Base-by-base conservation (phyloP, 2,113 vertebrate species). In the Chitala chitala region DNA sequence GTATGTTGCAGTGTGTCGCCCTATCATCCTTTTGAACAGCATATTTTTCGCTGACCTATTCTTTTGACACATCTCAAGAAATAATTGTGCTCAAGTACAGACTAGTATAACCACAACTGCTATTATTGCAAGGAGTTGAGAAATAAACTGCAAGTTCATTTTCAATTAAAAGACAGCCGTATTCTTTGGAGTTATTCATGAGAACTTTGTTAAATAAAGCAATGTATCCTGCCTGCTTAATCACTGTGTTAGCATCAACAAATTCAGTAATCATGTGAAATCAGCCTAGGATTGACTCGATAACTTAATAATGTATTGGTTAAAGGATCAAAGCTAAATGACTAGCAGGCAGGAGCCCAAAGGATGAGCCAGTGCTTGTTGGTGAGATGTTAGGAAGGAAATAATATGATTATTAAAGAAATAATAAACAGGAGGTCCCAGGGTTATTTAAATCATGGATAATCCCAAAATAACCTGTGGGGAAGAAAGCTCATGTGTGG, bases 21-120 rank as follows among this genome's bases (percentile, higher is more conserved):
- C 48, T 8, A 22, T 48, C 36, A 56, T 48, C 53, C 15, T 48
- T 68, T 46, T 10, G 24, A 44, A n/a, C n/a, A 68, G n/a, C 42
- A 20, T 59, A 31, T 46, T 59, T 59, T 59, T 72, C 22, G 20
- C 36, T 58, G 22, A 42, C 36, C 53, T 56, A n/a, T 46, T 55
- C 70, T 55, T 40, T 33, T 24, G 33, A 56, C 33, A 29, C 24
- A 40, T 40, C 20, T 22, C 22, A n/a, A 0, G 22, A 24, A 59
- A 72, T 58, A 72, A 72, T 72, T 72, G 70, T 15, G 44, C 59
- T 59, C 48, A 24, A 36, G 51, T 36, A 42, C 26, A 44, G 70
- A 59, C 69, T 50, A 38, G 50, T n/a, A 29, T 31, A 31, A n/a
- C 33, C 38, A 42, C 38, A 38, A 65, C 1, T 40, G 36, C 33